Evolutionary conservation across 2,888 invertebrate genomes (phyloP), one percentile per base, ranked within the genome.

Genomic region (Eupithecia exiguata): DNA sequence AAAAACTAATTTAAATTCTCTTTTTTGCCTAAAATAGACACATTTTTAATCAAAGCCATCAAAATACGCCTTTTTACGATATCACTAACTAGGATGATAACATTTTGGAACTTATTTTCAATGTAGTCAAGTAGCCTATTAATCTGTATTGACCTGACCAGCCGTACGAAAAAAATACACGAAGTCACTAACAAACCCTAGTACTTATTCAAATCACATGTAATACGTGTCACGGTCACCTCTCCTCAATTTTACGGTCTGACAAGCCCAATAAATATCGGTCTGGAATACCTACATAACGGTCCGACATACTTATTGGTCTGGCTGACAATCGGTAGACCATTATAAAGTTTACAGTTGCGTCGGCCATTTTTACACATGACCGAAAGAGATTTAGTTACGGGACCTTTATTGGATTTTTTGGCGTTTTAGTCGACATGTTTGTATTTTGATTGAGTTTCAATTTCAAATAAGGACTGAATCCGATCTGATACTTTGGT

Each of bases 171-270:
- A 35, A 35, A 36, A 36, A 36, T 36, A 7, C 36, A 36, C 36
- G 36, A 36, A 36, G 36, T 36, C 36, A 36, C 36, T 36, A 9
- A 36, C 36, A 36, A 30, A 30, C 38, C 38, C 7, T 38, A 38
- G 16, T 43, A 53, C n/a, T 5, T 53, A 58, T 58, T 58, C 58
- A 9, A 5, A 25, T 58, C 58, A 25, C 25, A 58, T 53, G 53
- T 53, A 21, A 4, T 58, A 25, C 58, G 25, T 58, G 12, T 58
- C 58, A 38, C 71, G 74, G 74, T 74, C 68, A 71, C 71, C 70
- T 25, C 40, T 67, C 43, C 68, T 10, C 58, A 63, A 68, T 71
- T 69, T 74, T 14, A 69, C 74, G 71, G 74, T 74, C 74, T 71
- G 61, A 62, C 66, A 49, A 30, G 9, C 12, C 67, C 62, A 71